These are phyloP conservation scores for Zosterops hypoxanthus DNA, from an alignment of 2,113 vertebrate species.

Conservation along the genomic window DNA sequence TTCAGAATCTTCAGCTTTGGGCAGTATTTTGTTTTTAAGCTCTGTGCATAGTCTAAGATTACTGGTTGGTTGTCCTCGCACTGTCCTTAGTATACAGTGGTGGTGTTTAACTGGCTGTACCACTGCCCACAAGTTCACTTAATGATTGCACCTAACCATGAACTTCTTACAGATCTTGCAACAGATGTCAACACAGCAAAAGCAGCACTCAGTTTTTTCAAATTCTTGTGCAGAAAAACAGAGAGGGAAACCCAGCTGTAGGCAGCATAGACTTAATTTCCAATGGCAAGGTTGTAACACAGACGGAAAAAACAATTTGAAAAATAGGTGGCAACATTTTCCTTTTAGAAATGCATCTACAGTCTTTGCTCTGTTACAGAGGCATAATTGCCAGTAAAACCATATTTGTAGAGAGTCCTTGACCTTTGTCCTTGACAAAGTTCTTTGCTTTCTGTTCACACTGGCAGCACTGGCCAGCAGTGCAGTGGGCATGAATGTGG, in stretches of 20 bases:
- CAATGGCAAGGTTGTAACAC: neutral
- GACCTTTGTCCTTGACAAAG: neutral
- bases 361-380: neutral
- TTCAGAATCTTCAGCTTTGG: neutral
- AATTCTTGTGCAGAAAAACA: neutral
- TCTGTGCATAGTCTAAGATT: neutral
- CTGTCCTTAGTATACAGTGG: neutral
- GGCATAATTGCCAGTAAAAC: neutral
- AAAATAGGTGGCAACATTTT: neutral
- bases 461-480: neutral
- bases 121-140: neutral
- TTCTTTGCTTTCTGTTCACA: neutral
- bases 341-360: neutral
- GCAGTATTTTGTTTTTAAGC: neutral
- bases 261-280: neutral
- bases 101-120: neutral
- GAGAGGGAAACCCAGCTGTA: neutral
- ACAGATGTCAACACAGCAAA: neutral
- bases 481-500: neutral
- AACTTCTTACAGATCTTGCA: neutral
- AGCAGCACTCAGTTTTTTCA: neutral
- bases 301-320: neutral
- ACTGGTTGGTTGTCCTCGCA: neutral
- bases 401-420: neutral
- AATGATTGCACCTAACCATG: neutral